These are phyloP conservation scores for Taxidea taxus DNA, from an alignment of 2,113 vertebrate species.

Conservation along the genomic window DNA sequence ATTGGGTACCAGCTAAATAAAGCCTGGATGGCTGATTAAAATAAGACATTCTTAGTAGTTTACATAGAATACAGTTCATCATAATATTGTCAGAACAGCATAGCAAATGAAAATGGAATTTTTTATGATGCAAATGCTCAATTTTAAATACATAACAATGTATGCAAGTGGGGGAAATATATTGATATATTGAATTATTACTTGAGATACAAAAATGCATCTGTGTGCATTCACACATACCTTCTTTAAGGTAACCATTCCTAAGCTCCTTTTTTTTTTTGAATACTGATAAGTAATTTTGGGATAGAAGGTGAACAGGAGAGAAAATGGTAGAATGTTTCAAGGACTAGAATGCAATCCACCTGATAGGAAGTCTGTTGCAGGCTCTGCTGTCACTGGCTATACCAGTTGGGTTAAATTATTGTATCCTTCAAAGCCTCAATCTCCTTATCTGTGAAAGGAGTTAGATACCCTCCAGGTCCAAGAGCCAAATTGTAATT, in stretches of 20 bases:
- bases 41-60: constrained; percentile 4
- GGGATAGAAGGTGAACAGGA: background rate
- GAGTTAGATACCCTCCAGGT: background rate
- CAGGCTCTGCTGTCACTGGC: background rate
- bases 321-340: background rate
- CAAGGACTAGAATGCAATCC: background rate
- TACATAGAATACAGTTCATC: background rate
- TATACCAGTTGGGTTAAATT: background rate
- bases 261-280: background rate
- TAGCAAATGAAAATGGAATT: constrained; percentile 9
- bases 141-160: background rate
- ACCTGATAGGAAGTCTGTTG: background rate
- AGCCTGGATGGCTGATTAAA: background rate
- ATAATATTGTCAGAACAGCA: constrained; percentile 42
- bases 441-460: background rate
- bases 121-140: constrained; percentile 46
- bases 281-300: background rate
- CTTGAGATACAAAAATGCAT: constrained; percentile 49
- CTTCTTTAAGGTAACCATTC: constrained; percentile 13
- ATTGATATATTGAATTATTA: constrained; percentile 15
- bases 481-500: background rate
- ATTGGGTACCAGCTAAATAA: constrained; percentile 28
- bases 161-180: constrained; percentile 13
- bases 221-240: background rate
- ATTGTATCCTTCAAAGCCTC: background rate